Conservation (phyloP, 2,888 invertebrate genomes). For the Cerastis rubricosa region DNA sequence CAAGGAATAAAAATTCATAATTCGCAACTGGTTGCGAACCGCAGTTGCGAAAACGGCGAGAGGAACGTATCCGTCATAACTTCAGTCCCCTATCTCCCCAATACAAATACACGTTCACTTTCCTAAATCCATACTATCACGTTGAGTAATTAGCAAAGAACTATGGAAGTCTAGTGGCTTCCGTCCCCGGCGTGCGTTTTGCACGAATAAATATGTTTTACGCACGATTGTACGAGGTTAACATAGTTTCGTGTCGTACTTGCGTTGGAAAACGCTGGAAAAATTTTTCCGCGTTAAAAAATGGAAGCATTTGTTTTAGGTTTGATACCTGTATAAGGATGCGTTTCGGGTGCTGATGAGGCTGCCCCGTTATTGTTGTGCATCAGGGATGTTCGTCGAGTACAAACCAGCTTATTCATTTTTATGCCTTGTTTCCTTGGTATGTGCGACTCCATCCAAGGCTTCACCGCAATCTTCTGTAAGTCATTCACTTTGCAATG, state of each 20-base stretch:
- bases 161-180: slow-evolving; percentile 66
- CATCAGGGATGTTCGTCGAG: background rate
- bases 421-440: background rate
- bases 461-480: background rate
- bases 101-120: slow-evolving; percentile 60
- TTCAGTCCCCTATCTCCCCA: slow-evolving; percentile 20
- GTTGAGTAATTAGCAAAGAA: slow-evolving; percentile 63
- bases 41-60: no score
- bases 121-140: slow-evolving; percentile 54
- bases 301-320: background rate
- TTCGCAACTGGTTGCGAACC: no score
- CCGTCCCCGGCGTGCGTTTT: slow-evolving; percentile 63
- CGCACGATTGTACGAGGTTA: slow-evolving; percentile 55
- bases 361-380: background rate
- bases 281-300: slow-evolving; percentile 30
- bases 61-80: background rate
- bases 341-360: background rate
- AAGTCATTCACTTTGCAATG: background rate
- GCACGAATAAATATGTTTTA: slow-evolving; percentile 55
- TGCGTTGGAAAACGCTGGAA: slow-evolving; percentile 11
- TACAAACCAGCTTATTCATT: background rate
- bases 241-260: slow-evolving; percentile 37
- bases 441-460: background rate
- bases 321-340: no score
- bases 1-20: no score